Evolutionary conservation across 2,113 vertebrate species (phyloP).

Genomic region (Scomber colias): DNA sequence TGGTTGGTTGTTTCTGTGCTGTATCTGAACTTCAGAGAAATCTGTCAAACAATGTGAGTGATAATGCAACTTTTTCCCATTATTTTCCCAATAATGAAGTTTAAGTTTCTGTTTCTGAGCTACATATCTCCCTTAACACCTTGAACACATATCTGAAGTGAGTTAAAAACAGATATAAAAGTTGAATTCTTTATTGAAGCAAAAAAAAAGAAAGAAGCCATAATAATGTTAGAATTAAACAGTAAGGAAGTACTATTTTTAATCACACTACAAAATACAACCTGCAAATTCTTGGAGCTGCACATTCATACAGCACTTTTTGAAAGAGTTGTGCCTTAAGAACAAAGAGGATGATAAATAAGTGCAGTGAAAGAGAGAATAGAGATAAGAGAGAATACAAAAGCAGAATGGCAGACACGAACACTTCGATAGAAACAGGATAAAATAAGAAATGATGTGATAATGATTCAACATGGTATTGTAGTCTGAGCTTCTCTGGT

Average conservation of each 20-base stretch:
- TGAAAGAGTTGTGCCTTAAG: not conserved
- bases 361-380: not conserved
- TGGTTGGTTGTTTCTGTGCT: not conserved
- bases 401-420: too few species aligned
- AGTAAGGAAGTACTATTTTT: too few species aligned
- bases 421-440: too few species aligned
- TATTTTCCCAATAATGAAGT: not conserved
- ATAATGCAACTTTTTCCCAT: not conserved
- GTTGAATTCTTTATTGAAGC: too few species aligned
- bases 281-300: not conserved
- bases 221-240: too few species aligned
- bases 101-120: not conserved
- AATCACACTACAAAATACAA: not conserved
- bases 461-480: too few species aligned
- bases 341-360: not conserved
- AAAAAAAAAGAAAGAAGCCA: not conserved
- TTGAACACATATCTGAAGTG: not conserved
- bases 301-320: too few species aligned
- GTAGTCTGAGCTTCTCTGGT: too few species aligned
- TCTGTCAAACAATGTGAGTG: constrained; percentile 4
- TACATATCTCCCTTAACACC: too few species aligned
- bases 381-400: not conserved
- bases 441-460: too few species aligned
- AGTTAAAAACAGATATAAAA: not conserved
- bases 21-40: not conserved